Percentiles rank a stretch among this genome's conserved stretches.
Evolutionary conservation across 2,797 vertebrate genomes (phyloP).

Genomic region (Acrocephalus scirpaceus): DNA sequence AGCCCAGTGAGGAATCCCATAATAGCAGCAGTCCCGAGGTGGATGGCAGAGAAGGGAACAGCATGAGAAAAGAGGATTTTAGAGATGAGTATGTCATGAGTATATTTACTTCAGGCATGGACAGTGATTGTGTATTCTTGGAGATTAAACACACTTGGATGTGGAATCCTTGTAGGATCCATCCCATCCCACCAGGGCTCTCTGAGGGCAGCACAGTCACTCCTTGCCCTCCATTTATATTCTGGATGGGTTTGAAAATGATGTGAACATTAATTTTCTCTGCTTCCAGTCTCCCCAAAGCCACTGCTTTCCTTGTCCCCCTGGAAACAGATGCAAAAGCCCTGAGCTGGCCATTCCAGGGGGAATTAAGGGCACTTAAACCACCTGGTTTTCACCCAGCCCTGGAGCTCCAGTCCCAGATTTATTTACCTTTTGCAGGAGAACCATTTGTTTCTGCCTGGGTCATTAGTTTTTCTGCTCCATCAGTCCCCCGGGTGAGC

Average conservation of each 20-base stretch:
- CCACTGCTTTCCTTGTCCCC: background rate
- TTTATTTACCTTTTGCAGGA: conserved; percentile 23
- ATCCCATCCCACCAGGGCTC: background rate
- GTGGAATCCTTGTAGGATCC: background rate
- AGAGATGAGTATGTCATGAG: background rate
- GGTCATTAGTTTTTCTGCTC: conserved; percentile 42
- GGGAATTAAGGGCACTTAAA: background rate
- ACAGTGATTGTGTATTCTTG: background rate
- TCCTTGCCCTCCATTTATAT: background rate
- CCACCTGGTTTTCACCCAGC: background rate
- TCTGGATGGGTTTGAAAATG: background rate
- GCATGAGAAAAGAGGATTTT: background rate
- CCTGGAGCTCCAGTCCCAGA: background rate
- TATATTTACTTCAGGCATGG: background rate
- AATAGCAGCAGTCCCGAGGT: background rate
- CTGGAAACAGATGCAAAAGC: background rate
- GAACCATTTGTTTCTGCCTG: conserved; percentile 9
- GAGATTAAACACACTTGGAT: background rate
- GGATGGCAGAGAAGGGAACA: background rate
- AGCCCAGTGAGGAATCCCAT: conserved; percentile 5
- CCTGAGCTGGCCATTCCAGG: background rate
- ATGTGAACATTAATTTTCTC: background rate
- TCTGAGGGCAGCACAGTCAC: background rate
- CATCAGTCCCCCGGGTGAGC: background rate
- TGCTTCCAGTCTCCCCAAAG: background rate